These are phyloP conservation scores for Marmota flaviventris DNA, from an alignment of 2,113 vertebrate species.

Conservation along the genomic window DNA sequence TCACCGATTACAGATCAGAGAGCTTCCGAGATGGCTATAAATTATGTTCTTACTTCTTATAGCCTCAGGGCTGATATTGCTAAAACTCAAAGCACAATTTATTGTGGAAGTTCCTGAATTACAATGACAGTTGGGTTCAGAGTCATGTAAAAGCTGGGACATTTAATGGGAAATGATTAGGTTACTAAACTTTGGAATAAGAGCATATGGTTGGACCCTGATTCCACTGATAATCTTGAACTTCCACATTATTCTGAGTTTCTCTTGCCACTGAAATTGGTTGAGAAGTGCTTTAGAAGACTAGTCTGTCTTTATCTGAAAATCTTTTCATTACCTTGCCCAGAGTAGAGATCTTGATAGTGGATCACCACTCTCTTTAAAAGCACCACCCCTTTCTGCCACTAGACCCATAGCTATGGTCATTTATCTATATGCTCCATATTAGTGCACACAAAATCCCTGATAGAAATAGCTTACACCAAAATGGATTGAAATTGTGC, in stretches of 20 bases:
- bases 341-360: not conserved
- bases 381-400: not conserved
- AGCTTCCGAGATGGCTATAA: not conserved
- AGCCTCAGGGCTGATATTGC: not conserved
- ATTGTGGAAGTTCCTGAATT: not conserved
- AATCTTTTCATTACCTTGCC: not conserved
- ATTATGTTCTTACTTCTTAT: not conserved
- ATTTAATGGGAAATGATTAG: not conserved
- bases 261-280: not conserved
- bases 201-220: not conserved
- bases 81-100: slow-evolving; percentile 5
- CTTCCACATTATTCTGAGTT: not conserved
- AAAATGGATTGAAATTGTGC: not conserved
- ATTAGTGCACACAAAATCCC: not conserved
- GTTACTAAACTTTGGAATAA: not conserved
- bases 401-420: not conserved
- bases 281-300: not conserved
- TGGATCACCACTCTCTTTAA: not conserved
- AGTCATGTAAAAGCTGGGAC: not conserved
- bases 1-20: not conserved
- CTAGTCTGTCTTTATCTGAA: not conserved
- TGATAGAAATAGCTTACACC: not conserved
- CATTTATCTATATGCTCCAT: not conserved
- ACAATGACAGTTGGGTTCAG: not conserved
- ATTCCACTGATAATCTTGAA: not conserved